Conservation (phyloP, 2,888 invertebrate species). For the Glyphotaelius pellucidus region DNA sequence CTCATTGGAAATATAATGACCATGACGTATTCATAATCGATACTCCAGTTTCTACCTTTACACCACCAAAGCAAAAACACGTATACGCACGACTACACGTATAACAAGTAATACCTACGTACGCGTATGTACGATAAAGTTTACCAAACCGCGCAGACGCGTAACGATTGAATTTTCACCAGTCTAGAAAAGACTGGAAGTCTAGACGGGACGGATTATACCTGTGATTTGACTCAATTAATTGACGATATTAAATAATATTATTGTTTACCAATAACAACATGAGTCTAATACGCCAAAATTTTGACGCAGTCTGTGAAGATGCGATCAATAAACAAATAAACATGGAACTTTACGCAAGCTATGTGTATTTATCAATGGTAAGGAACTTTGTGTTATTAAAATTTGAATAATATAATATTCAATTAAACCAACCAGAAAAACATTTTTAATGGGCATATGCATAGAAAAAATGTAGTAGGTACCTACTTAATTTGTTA, state of each 20-base stretch:
- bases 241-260: not conserved
- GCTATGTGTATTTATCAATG: constrained; percentile 86
- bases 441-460: no score
- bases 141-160: constrained; percentile 43
- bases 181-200: not conserved
- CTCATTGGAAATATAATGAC: not conserved
- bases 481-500: no score
- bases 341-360: constrained; percentile 85
- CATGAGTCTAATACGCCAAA: constrained; percentile 79
- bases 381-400: constrained; percentile 72
- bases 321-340: constrained; percentile 83
- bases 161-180: constrained; percentile 41
- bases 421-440: no score
- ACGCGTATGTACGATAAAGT: not conserved
- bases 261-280: constrained; percentile 51
- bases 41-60: not conserved
- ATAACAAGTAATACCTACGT: not conserved
- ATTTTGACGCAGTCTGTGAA: constrained; percentile 82
- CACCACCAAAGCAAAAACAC: not conserved
- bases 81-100: not conserved
- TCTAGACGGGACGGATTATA: constrained; percentile 22
- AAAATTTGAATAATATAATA: not conserved
- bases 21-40: not conserved
- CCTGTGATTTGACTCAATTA: no score
- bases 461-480: no score